Evolutionary conservation across 2,113 vertebrate species (phyloP).

Genomic region (Spilogale gracilis): DNA sequence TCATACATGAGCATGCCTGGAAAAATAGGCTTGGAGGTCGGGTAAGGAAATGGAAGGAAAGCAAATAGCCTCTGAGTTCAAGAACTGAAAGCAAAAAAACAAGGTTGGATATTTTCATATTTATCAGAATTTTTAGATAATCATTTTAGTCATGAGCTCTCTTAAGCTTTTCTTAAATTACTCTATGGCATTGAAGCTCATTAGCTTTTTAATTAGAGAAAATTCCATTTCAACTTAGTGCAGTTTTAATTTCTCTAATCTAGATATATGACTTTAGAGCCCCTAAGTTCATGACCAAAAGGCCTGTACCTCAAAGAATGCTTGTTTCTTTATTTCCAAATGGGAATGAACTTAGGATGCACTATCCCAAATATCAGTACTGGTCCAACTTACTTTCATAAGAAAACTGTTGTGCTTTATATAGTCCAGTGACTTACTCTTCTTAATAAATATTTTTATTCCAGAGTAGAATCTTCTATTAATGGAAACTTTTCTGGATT

Average conservation of each 20-base stretch:
- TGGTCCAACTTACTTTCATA: background rate
- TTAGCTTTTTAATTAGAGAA: constrained; percentile 39
- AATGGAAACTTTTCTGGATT: background rate
- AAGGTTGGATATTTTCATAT: constrained; percentile 27
- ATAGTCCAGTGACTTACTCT: background rate
- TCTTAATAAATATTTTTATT: background rate
- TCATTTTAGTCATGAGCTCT: background rate
- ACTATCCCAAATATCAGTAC: background rate
- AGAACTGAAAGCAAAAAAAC: background rate
- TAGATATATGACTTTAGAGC: background rate
- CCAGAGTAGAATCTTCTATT: background rate
- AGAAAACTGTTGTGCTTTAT: background rate
- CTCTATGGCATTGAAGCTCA: background rate
- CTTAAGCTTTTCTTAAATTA: background rate
- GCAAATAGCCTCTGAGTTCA: background rate
- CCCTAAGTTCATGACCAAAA: background rate
- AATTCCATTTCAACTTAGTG: background rate
- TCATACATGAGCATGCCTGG: background rate
- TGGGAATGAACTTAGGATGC: background rate
- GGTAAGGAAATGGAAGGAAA: background rate
- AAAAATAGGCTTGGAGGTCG: background rate
- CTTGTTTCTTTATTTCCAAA: background rate
- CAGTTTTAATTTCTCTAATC: background rate
- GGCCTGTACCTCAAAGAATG: background rate
- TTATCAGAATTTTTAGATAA: background rate